Evolutionary conservation across 2,113 vertebrate genomes (phyloP).

Genomic region (Bubo blakistoni): DNA sequence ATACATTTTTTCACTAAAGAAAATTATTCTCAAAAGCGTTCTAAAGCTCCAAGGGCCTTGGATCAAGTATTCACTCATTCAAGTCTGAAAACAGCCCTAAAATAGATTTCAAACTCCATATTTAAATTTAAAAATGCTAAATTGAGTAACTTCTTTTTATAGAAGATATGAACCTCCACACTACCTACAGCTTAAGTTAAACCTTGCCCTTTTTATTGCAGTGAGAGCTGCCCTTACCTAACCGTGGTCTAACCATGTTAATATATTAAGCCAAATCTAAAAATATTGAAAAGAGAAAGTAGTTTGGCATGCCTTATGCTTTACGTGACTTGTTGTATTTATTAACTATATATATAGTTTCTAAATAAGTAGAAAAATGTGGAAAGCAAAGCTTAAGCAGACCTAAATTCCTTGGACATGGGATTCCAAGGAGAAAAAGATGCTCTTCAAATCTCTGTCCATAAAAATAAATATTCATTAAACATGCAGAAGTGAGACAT

Average conservation of each 20-base stretch:
- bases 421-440: not conserved
- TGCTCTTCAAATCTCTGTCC: not conserved
- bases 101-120: not conserved
- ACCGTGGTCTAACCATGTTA: not conserved
- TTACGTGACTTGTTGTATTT: slow-evolving; percentile 18
- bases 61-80: not conserved
- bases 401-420: slow-evolving; percentile 6
- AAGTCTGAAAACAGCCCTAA: not conserved
- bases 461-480: slow-evolving; percentile 7
- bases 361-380: slow-evolving; percentile 25
- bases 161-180: not conserved
- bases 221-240: slow-evolving; percentile 6
- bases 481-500: not conserved
- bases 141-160: slow-evolving; percentile 24
- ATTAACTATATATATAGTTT: slow-evolving; percentile 34
- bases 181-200: not conserved
- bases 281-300: slow-evolving; percentile 13
- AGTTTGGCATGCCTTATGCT: not conserved
- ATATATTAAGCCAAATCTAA: slow-evolving; percentile 36
- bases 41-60: not conserved
- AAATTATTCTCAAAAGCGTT: not conserved
- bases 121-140: slow-evolving; percentile 41
- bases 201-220: slow-evolving; percentile 18
- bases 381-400: slow-evolving; percentile 13
- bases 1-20: not conserved